These are phyloP conservation scores for Rhamphomyia laevipes DNA, from an alignment of 2,888 invertebrate species.

Conservation along the genomic window DNA sequence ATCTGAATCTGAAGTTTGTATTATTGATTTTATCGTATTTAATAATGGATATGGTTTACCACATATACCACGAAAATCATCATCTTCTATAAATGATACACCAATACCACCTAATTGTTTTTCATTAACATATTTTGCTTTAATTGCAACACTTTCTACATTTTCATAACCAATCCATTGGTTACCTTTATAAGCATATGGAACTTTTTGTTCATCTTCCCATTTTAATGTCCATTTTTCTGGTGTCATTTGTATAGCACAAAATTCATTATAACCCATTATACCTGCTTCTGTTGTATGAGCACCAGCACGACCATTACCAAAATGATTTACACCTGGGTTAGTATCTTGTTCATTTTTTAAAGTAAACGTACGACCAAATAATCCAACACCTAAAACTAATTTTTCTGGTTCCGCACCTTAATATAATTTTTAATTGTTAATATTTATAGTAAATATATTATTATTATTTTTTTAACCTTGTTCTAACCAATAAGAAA, in stretches of 20 bases:
- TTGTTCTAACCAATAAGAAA: background rate
- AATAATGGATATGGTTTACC: constrained; percentile 4
- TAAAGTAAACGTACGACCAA: constrained; percentile 37
- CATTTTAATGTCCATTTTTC: constrained; percentile 22
- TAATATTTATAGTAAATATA: no score
- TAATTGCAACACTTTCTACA: constrained; percentile 25
- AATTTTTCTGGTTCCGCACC: constrained; percentile 31
- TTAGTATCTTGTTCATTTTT: constrained; percentile 26
- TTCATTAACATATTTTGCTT: constrained; percentile 30
- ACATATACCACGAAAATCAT: constrained; percentile 32
- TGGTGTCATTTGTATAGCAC: background rate
- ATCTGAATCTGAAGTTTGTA: background rate
- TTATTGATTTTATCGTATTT: constrained; percentile 1
- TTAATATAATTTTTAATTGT: no score
- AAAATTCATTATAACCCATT: constrained; percentile 43
- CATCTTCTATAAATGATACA: constrained; percentile 50
- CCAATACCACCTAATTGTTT: constrained; percentile 43
- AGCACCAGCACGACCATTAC: constrained; percentile 37
- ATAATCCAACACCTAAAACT: constrained; percentile 33
- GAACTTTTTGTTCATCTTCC: constrained; percentile 26
- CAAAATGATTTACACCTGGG: constrained; percentile 38
- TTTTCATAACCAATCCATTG: constrained; percentile 38
- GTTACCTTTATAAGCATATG: constrained; percentile 30
- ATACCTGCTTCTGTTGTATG: constrained; percentile 40
- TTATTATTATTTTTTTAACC: constrained; percentile 23